Evolutionary conservation across 2,888 invertebrate species (phyloP), one percentile per base, ranked within the genome.

Genomic region (Azorinus chamasolen): DNA sequence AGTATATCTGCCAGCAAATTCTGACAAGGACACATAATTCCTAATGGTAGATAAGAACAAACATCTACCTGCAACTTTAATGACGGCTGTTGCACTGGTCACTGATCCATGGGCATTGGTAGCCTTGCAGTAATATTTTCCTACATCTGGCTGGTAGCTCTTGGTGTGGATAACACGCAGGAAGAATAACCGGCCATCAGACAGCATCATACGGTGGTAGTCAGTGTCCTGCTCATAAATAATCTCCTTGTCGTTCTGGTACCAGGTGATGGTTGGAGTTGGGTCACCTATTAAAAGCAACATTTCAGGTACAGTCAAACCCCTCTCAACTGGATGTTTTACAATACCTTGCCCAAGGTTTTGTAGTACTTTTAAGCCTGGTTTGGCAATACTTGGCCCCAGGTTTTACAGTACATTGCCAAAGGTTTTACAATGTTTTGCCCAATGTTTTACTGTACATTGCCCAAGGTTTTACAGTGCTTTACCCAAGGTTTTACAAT

Each of bases 121-220:
- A 57, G 98, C 99, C 87, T 98, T 97, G 94, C 99, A 99, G 97
- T 98, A 98, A 94, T 97, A 97, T 2, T 96, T 96, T 24, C 97
- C 97, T 53, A 96, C 96, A 93, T 97, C 97, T 50, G 97, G 97
- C 72, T 92, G 91, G 75, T 91, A 88, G 65, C 97, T 97, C 94
- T 98, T 98, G 84, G 93, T 97, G 93, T 98, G 97, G 94, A 97
- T 96, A 85, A 98, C 98, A 91, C 97, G 95, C 85, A 99, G 95
- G 94, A 99, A 98, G 94, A 99, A 96, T 78, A 99, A 95, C 72
- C 98, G 97, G 87, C 99, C 99, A 87, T 98, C 98, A 83, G 96
- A 95, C 91, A 93, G 91, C 55, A 94, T 85, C 72, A 99, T 97
- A 66, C 98, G 95, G 43, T 97, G 96, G 92, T 96, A 96, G 87